Conservation (phyloP, 2,888 invertebrate genomes). For the Callyntrura guangdongensis region DNA sequence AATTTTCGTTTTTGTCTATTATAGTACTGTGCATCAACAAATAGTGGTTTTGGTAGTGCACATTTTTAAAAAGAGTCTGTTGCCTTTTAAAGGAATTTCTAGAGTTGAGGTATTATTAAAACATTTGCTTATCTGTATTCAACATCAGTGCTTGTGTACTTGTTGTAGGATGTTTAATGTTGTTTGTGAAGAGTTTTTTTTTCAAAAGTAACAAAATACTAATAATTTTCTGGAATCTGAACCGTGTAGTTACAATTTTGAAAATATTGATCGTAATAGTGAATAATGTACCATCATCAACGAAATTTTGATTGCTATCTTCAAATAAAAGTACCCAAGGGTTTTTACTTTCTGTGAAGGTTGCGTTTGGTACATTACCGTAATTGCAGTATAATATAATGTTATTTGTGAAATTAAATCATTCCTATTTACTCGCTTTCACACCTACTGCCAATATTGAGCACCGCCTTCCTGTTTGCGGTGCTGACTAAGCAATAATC, state of each 20-base stretch:
- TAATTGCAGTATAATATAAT: background rate
- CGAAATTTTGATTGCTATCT: too few relatives aligned
- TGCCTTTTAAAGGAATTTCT: background rate
- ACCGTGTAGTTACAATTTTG: background rate
- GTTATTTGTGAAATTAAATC: background rate
- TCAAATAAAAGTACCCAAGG: background rate
- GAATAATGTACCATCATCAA: too few relatives aligned
- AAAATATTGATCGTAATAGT: too few relatives aligned
- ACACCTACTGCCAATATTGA: background rate
- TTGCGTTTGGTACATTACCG: too few relatives aligned
- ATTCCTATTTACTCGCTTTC: background rate
- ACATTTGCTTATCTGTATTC: background rate
- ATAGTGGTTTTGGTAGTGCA: slow-evolving; percentile 22
- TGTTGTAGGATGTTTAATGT: background rate
- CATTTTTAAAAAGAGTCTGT: background rate
- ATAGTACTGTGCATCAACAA: slow-evolving; percentile 1
- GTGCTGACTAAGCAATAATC: too few relatives aligned
- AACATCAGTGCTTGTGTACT: slow-evolving; percentile 20
- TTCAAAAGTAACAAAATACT: background rate
- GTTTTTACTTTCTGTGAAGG: background rate
- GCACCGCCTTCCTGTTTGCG: too few relatives aligned
- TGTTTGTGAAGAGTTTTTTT: background rate
- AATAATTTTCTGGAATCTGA: slow-evolving; percentile 45
- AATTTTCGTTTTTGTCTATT: slow-evolving; percentile 56
- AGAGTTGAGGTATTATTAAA: background rate